Evolutionary conservation across 2,797 vertebrate species (phyloP), one percentile per base, ranked within the genome.

Genomic region (Lophotriccus pileatus): DNA sequence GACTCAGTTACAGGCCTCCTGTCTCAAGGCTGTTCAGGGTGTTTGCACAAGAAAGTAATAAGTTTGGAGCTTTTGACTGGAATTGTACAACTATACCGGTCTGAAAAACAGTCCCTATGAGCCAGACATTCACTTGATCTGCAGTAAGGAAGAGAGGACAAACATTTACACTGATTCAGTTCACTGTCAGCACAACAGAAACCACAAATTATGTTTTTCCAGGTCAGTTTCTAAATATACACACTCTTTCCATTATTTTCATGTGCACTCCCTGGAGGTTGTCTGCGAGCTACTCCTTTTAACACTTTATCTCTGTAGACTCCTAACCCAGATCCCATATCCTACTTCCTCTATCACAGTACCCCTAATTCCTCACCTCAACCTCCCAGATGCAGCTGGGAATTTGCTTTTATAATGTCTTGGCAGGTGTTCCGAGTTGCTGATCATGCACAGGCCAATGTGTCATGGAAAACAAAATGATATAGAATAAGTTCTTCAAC

Each of bases 151-250:
- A 66, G 73, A 52, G 20, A 78, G 30, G 32, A 30, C 14, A 78
- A 91, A 10, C 14, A 34, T 62, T 82, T 53, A 63, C 32, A 17
- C 14, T 49, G 30, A n/a, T 74, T 90, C 32, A 23, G 18, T 52
- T 87, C 10, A 19, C 49, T 69, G 86, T 87, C 9, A n/a, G 78
- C n/a, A 22, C 37, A 87, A 64, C 23, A 60, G 59, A 63, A 72
- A 46, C 28, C 17, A 67, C 4, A 20, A 93, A 74, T 95, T 82
- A 52, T 60, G n/a, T 67, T 83, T 95, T 95, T 90, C 56, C 93
- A 93, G 84, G 84, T 91, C 84, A 83, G 34, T 52, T 93, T 87
- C 87, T 89, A 91, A 90, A 93, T 85, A 95, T 80, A 89, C 27
- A 77, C 17, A 7, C 30, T 67, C 34, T 12, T 20, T 14, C 41